Base-by-base conservation (phyloP, 2,113 vertebrate species). In the Phalacrocorax aristotelis region DNA sequence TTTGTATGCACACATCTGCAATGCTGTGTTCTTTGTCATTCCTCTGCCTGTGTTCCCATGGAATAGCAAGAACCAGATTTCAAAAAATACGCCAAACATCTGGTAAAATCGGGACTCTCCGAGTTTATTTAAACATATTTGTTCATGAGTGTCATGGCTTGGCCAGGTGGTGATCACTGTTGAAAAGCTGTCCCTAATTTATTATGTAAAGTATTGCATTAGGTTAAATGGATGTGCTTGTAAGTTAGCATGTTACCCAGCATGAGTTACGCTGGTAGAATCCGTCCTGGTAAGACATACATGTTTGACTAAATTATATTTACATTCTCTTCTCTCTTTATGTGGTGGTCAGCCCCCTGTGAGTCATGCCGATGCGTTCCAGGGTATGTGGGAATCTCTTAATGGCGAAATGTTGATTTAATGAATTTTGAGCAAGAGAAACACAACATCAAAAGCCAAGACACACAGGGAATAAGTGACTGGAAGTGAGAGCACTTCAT, bases 381-480 rank as follows among this genome's bases (percentile, higher is more conserved):
- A 40, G 75, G 61, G 57, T 83, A 51, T 13, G 30, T 52, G 79
- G 30, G 25, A 66, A 69, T 57, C 49, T 81, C 83, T 92, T 79
- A 6, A 11, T 81, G 74, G 52, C 66, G 84, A 83, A 79, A 55
- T 29, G 23, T 72, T 62, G 27, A 76, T 84, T 52, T 75, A 82
- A 90, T 61, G 64, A 68, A 51, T 86, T 93, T 46, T 55, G 75
- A 92, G 55, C 29, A 30, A 85, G 83, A 81, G 79, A 42, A 92
- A 12, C 11, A 14, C 48, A n/a, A 36, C 82, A 64, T 83, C 40
- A 46, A 48, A 90, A 93, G 78, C 71, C n/a, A 48, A 87, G 66
- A n/a, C 61, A 54, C 17, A 7, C 9, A 6, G 30, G 44, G 80
- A 94, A 23, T 42, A 81, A 90, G 51, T 51, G 57, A 82, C 58